phyloP scores from a whole-genome alignment of 2,113 vertebrate genomes.

The Scomber scombrus region DNA sequence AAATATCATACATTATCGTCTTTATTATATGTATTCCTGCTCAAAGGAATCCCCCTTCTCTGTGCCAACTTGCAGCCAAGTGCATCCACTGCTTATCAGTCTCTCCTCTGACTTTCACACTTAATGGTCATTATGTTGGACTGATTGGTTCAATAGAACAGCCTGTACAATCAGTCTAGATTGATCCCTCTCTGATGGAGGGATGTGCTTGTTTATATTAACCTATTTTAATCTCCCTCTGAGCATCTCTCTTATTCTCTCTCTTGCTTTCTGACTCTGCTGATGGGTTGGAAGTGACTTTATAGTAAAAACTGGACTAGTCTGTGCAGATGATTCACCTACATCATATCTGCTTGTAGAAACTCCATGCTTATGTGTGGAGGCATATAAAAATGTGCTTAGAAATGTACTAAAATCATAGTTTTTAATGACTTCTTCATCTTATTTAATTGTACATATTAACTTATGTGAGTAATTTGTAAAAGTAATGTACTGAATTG shows the following conservation, averaged over 20 bases:
- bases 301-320: too few species aligned
- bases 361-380: not conserved
- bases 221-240: conserved; percentile 9
- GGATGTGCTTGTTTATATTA: conserved; percentile 19
- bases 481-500: conserved; percentile 42
- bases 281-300: not conserved
- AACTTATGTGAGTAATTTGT: conserved; percentile 14
- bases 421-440: not conserved
- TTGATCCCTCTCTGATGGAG: conserved; percentile 32
- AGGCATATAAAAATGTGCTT: conserved; percentile 6
- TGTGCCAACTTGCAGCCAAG: not conserved
- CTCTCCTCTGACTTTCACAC: not conserved
- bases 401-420: not conserved
- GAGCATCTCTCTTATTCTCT: not conserved
- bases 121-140: not conserved
- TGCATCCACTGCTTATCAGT: not conserved
- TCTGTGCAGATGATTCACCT: too few species aligned
- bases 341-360: not conserved
- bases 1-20: not conserved
- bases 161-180: not conserved
- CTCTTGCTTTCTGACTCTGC: not conserved
- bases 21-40: not conserved
- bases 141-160: conserved; percentile 34
- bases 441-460: conserved; percentile 41
- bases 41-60: not conserved